phyloP scores from a whole-genome alignment of 64 coral and sea anemone species.

The Montipora foliosa region DNA sequence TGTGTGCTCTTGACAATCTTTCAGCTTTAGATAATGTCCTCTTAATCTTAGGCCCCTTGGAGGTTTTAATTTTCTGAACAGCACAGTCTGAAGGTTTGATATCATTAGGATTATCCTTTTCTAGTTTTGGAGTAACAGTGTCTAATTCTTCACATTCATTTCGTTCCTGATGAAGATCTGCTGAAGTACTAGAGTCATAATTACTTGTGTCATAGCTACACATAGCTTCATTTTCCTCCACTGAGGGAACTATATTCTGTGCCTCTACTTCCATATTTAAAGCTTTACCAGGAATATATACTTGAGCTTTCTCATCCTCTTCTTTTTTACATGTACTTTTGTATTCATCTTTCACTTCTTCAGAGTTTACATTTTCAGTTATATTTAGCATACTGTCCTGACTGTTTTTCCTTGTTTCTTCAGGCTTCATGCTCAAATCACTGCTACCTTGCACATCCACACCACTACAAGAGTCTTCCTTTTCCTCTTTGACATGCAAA shows the following conservation, averaged over 20 bases:
- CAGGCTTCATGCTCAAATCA: neutral
- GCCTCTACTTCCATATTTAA: neutral
- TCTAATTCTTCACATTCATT: neutral
- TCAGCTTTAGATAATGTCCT: conserved; percentile 40
- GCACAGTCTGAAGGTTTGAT: neutral
- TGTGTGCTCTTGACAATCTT: conserved; percentile 16
- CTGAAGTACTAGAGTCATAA: conserved; percentile 2
- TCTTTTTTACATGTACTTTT: neutral
- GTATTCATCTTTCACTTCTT: neutral
- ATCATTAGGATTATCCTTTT: neutral
- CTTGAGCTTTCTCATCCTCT: neutral
- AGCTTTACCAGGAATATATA: neutral
- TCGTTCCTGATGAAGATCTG: neutral
- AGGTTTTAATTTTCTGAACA: conserved; percentile 12
- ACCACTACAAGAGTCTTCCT: neutral
- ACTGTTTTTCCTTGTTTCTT: neutral
- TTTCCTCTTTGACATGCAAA: neutral
- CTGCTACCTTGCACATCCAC: neutral
- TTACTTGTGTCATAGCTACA: neutral
- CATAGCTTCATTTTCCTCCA: conserved; percentile 1
- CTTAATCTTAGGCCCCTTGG: conserved; percentile 39
- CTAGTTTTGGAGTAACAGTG: neutral
- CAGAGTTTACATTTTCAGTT: neutral
- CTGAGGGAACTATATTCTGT: neutral
- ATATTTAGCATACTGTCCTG: neutral